These are phyloP conservation scores for Pseudorectes ferrugineus DNA, from an alignment of 2,113 vertebrate genomes.

Conservation along the genomic window DNA sequence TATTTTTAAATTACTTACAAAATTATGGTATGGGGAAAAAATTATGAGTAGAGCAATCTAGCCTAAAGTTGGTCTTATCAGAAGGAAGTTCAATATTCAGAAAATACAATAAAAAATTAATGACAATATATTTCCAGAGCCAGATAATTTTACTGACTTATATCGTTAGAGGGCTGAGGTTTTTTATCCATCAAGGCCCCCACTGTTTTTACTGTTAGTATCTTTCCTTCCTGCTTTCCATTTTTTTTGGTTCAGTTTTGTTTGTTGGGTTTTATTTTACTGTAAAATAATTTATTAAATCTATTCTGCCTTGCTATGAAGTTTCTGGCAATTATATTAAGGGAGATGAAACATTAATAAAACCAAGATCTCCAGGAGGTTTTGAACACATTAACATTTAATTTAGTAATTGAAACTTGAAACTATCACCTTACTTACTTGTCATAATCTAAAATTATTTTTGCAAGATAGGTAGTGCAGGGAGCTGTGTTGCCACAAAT, in stretches of 20 bases:
- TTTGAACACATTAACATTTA: background rate
- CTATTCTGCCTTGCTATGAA: background rate
- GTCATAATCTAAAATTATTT: background rate
- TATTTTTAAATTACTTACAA: background rate
- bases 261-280: background rate
- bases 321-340: background rate
- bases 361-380: background rate
- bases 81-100: background rate
- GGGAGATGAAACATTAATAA: background rate
- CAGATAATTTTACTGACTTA: background rate
- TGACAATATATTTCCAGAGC: background rate
- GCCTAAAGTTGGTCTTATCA: background rate
- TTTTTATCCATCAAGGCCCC: background rate
- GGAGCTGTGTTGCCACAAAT: background rate
- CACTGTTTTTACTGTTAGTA: background rate
- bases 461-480: background rate
- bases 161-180: background rate
- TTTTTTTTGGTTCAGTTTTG: background rate
- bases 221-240: background rate
- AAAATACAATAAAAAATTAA: background rate
- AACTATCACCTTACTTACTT: background rate
- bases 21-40: background rate
- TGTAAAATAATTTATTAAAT: background rate
- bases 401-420: background rate
- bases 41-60: fast-evolving